These are phyloP conservation scores for Xylota sylvarum DNA, from an alignment of 2,888 invertebrate genomes.

Conservation along the genomic window DNA sequence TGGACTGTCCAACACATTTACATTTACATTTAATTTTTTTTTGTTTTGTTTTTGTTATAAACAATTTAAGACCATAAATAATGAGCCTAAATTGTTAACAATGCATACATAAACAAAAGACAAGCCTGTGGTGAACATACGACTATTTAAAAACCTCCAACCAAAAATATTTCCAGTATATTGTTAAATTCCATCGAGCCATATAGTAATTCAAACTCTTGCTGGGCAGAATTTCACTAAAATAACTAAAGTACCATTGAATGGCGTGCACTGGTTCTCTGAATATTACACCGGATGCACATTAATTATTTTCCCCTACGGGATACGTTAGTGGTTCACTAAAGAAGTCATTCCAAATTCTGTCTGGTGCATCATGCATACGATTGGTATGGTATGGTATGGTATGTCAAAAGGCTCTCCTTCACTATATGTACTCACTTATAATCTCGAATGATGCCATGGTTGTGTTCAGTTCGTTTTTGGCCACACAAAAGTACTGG, in stretches of 20 bases:
- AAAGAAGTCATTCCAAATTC: conserved; percentile 28
- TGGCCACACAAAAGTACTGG: conserved; percentile 93
- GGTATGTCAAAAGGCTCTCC: not conserved
- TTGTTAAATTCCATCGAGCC: no score
- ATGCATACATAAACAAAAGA: not conserved
- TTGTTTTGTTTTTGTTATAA: not conserved
- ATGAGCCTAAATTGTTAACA: not conserved
- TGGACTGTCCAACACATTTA: not conserved
- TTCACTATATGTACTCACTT: conserved; percentile 86
- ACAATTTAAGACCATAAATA: no score
- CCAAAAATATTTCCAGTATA: no score
- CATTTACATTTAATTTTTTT: not conserved
- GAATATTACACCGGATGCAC: not conserved
- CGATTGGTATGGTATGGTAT: not conserved
- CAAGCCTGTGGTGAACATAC: not conserved
- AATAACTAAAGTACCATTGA: not conserved
- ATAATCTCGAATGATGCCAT: conserved; percentile 90
- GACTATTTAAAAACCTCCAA: no score
- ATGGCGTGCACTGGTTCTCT: not conserved
- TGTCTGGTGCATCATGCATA: conserved; percentile 25
- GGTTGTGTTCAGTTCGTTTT: conserved; percentile 92
- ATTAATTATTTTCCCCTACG: conserved; percentile 3
- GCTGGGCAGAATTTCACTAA: not conserved
- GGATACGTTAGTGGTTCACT: not conserved
- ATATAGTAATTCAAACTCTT: no score